A percentile compares a stretch with the other conserved stretches of the same genome.
phyloP scores from a whole-genome alignment of 1,140 invertebrate species.

The Macrostomum lignano region DNA sequence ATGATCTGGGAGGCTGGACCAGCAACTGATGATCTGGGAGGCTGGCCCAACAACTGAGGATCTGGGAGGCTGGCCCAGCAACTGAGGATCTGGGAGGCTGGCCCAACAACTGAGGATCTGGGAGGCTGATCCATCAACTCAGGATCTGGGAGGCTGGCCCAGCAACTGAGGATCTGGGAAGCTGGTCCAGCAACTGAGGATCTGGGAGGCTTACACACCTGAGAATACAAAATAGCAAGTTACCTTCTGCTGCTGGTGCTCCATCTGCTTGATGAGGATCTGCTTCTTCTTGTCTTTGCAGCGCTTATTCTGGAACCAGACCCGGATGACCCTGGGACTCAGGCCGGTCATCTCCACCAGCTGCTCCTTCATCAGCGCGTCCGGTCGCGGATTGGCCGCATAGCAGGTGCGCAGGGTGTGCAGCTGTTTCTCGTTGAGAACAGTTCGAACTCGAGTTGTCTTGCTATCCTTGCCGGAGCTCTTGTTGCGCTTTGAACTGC shows the following conservation, averaged over 20 bases:
- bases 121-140: too few relatives aligned
- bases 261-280: constrained; percentile 6
- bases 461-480: constrained; percentile 35
- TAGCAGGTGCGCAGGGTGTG: constrained; percentile 67
- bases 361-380: constrained; percentile 96
- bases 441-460: constrained; percentile 76
- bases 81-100: too few relatives aligned
- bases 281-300: constrained; percentile 85
- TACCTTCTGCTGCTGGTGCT: constrained; percentile 6
- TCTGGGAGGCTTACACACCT: too few relatives aligned
- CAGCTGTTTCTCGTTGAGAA: constrained; percentile 88
- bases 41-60: too few relatives aligned
- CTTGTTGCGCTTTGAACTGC: too few relatives aligned
- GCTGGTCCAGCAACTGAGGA: too few relatives aligned
- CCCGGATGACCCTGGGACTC: constrained; percentile 69
- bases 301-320: constrained; percentile 93
- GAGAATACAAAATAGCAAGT: not conserved
- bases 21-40: too few relatives aligned
- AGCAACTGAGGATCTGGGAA: too few relatives aligned
- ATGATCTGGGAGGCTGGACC: too few relatives aligned
- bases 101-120: too few relatives aligned
- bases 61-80: too few relatives aligned
- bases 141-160: too few relatives aligned
- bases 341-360: constrained; percentile 90
- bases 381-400: constrained; percentile 76